Base-by-base conservation (phyloP, 1,140 invertebrate species). In the Samia ricini region DNA sequence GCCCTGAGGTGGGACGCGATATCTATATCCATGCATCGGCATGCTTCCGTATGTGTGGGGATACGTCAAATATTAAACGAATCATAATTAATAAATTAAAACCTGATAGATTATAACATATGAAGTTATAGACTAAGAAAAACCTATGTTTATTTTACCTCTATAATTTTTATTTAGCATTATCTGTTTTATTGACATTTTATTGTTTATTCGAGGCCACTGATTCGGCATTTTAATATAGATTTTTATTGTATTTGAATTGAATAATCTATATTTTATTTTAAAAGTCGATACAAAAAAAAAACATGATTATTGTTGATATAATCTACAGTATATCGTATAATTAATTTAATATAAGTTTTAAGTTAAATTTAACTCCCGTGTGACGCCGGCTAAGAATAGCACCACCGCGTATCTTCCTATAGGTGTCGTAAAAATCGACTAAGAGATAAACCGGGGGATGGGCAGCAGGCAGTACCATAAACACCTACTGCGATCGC, bases 1-100 rank as follows among this genome's bases (percentile, higher is more conserved):
- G 33, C 33, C 33, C 33, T 69, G 69, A 50, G 50, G n/a, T 56
- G 59, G 66, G 69, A 69, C 72, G 49, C 57, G 56, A 10, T 56
- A 24, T 36, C 56, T 29, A 54, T 42, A 52, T 23, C 33, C 4
- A 12, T 42, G 12, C 33, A 42, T 52, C 55, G n/a, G 48, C 55
- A 33, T 10, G 22, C 48, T 66, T 58, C 61, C 64, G 65, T 19
- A 24, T 42, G 33, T 19, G 54, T 42, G 33, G 33, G 33, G 33
- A 15, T 42, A 10, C n/a, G 33, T 42, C 33, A 42, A 42, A 42
- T 42, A 42, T 42, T 42, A 42, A 42, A 42, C 33, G 33, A 42
- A 42, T 42, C n/a, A n/a, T n/a, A n/a, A n/a, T n/a, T n/a, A n/a
- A 42, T 42, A 42, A 42, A 42, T 42, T 42, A 42, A 42, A 42